Conservation (phyloP, 2,113 vertebrate genomes). For the Cepphus grylle region DNA sequence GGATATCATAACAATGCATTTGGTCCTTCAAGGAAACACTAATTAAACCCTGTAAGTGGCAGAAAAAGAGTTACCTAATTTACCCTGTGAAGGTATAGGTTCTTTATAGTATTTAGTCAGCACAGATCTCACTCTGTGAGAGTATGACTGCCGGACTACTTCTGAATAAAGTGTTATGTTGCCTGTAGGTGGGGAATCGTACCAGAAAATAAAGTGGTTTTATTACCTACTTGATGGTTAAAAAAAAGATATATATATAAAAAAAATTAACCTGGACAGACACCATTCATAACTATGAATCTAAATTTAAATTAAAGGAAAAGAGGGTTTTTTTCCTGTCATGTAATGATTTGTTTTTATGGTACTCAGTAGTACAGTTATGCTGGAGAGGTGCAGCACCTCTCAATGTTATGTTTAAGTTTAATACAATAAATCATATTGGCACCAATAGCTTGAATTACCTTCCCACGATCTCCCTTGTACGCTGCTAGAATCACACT, state of each 20-base stretch:
- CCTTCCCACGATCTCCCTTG: not conserved
- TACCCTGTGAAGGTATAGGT: not conserved
- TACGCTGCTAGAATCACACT: not conserved
- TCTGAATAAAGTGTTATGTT: not conserved
- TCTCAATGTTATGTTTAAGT: not conserved
- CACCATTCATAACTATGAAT: not conserved
- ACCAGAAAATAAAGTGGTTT: slow-evolving; percentile 8
- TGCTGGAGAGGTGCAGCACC: not conserved
- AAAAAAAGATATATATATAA: not conserved
- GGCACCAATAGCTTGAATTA: not conserved
- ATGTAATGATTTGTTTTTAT: not conserved
- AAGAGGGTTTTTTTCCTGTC: not conserved
- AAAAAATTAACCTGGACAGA: not conserved
- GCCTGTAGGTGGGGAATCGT: not conserved
- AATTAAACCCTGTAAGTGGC: not conserved
- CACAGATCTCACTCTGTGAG: not conserved
- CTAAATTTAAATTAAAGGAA: not conserved
- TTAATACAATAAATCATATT: not conserved
- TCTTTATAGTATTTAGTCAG: not conserved
- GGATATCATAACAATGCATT: not conserved
- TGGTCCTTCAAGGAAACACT: not conserved
- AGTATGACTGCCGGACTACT: not conserved
- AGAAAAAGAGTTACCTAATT: not conserved
- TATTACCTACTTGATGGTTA: not conserved
- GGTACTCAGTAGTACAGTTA: not conserved